Base-by-base conservation (phyloP, 2,113 vertebrate species). In the Edolisoma coerulescens region DNA sequence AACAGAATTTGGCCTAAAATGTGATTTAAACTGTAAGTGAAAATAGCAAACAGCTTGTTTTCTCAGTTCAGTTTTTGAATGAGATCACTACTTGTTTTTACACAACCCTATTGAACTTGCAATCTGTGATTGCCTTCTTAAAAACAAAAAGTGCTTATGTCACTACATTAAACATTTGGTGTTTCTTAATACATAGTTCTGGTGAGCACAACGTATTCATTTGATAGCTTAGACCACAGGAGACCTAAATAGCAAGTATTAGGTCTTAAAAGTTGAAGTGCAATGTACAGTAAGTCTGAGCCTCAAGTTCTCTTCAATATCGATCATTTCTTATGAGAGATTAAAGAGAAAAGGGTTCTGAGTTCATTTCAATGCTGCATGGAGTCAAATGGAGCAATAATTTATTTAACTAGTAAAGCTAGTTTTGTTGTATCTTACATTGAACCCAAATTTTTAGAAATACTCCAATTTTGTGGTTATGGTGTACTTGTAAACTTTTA, bases 111-210 rank as follows among this genome's bases (percentile, higher is more conserved):
- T 86, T 96, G 95, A 95, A 97, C 98, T 98, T 99, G 99, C 99
- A 99, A 98, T 99, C 99, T 98, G 99, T 99, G 99, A 99, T 99
- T 99, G 99, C 99, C 98, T 98, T 98, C 98, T 98, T 94, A 45
- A 89, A 91, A 98, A 59, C 69, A 97, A 89, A 87, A 97, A 98
- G 98, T 98, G 98, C 97, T 94, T 98, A 97, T 98, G 98, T 98
- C 99, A 98, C 99, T 98, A 60, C 93, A 94, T 98, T 97, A 95
- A 97, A 96, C 96, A 96, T 95, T 96, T 94, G 96, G 94, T 97
- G 97, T 98, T 97, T 98, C 98, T 98, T 97, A 96, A 97, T 97
- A 95, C 87, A 96, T 97, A 69, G 93, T 97, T 98, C 92, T 94
- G 94, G 97, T 94, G 97, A 97, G 97, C 97, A 97, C 98, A 97